Conservation (phyloP, 2,797 vertebrate genomes). For the Tarsius wallacei region DNA sequence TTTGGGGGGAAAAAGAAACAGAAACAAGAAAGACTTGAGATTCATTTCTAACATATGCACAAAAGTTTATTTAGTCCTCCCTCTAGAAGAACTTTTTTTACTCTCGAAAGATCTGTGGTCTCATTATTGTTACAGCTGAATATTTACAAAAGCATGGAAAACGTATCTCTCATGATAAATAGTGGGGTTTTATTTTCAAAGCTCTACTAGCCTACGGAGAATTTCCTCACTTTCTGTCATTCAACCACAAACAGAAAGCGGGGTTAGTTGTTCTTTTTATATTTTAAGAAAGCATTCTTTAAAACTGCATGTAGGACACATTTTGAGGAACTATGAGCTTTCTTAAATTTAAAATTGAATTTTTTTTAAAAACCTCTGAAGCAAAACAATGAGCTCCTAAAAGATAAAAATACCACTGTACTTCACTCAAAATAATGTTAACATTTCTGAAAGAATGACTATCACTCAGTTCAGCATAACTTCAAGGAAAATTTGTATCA, state of each 20-base stretch:
- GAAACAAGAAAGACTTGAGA: slow-evolving; percentile 72
- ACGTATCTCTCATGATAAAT: slow-evolving; percentile 60
- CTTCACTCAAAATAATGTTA: slow-evolving; percentile 15
- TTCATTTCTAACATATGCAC: slow-evolving; percentile 66
- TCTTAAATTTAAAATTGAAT: slow-evolving; percentile 41
- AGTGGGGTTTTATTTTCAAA: slow-evolving; percentile 36
- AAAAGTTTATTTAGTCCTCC: slow-evolving; percentile 73
- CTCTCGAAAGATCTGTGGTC: slow-evolving; percentile 72
- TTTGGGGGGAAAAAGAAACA: slow-evolving; percentile 79
- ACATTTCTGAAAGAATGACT: slow-evolving; percentile 50
- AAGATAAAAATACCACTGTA: neutral
- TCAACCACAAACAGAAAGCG: slow-evolving; percentile 38
- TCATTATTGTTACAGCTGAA: slow-evolving; percentile 52
- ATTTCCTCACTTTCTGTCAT: slow-evolving; percentile 51
- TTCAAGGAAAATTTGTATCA: slow-evolving; percentile 58
- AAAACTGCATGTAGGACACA: neutral
- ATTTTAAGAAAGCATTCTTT: slow-evolving; percentile 48
- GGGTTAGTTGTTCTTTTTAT: neutral
- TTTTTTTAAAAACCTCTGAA: neutral
- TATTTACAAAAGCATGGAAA: slow-evolving; percentile 58
- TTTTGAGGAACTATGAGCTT: slow-evolving; percentile 44
- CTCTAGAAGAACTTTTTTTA: slow-evolving; percentile 66
- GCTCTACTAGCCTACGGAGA: neutral
- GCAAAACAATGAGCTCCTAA: neutral
- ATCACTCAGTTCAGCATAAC: slow-evolving; percentile 3